phyloP scores from a whole-genome alignment of 2,113 vertebrate genomes.

The Malurus cyaneus region DNA sequence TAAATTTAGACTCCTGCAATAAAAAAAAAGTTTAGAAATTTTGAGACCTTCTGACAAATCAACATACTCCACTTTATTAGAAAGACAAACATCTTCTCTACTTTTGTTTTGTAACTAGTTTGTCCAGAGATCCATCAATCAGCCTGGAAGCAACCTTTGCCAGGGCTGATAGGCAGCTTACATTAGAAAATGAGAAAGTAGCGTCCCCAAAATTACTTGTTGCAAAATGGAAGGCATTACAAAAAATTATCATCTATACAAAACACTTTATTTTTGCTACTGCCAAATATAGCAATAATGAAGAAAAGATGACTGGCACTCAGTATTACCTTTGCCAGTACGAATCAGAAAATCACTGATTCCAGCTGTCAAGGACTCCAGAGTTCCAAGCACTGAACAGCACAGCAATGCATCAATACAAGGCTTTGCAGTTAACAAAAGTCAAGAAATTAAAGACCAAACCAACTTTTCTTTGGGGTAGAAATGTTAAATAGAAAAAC shows the following conservation, averaged over 20 bases:
- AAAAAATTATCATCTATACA: background rate
- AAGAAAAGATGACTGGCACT: background rate
- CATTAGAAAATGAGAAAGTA: background rate
- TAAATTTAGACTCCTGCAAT: slow-evolving; percentile 95
- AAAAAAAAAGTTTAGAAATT: background rate
- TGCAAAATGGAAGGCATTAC: background rate
- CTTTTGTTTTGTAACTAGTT: background rate
- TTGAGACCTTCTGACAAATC: background rate
- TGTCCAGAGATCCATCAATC: background rate
- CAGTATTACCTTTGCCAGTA: background rate
- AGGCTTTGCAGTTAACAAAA: background rate
- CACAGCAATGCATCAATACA: background rate
- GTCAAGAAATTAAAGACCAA: background rate
- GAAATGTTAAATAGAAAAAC: background rate
- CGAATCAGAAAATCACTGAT: background rate
- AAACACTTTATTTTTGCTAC: background rate
- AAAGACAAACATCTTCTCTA: background rate
- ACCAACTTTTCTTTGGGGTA: background rate
- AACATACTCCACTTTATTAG: background rate
- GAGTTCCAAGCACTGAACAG: background rate
- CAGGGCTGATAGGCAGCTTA: background rate
- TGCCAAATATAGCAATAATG: background rate
- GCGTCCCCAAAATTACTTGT: background rate
- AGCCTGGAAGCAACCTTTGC: background rate
- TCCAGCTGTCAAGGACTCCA: background rate